Percentiles rank a stretch among this genome's conserved stretches.
phyloP scores from a whole-genome alignment of 2,888 invertebrate species.

The Xiphydria camelus region DNA sequence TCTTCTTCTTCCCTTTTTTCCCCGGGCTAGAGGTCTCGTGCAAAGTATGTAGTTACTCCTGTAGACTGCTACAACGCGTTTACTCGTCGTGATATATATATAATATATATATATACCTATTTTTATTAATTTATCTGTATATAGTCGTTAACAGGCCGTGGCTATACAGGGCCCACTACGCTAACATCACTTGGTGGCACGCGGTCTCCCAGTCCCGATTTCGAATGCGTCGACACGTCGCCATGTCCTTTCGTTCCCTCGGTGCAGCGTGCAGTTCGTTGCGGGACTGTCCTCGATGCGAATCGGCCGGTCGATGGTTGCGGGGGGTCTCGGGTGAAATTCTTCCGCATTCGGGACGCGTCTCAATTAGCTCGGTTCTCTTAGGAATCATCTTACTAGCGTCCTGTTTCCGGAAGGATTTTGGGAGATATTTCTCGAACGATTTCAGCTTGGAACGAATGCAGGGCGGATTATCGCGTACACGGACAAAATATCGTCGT shows the following conservation, averaged over 20 bases:
- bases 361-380: too few relatives aligned
- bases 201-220: constrained; percentile 46
- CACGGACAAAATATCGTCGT: too few relatives aligned
- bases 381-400: too few relatives aligned
- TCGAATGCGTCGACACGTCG: constrained; percentile 12
- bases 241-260: constrained; percentile 14
- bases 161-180: constrained; percentile 56
- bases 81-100: constrained; percentile 42
- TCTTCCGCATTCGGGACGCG: too few relatives aligned
- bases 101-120: constrained; percentile 37
- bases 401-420: too few relatives aligned
- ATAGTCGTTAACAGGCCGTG: constrained; percentile 55
- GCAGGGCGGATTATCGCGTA: too few relatives aligned
- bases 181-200: constrained; percentile 47
- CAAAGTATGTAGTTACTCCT: constrained; percentile 47
- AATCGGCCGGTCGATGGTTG: too few relatives aligned
- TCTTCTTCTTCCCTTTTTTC: not conserved
- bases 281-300: too few relatives aligned
- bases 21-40: constrained; percentile 32
- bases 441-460: too few relatives aligned
- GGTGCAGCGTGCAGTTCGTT: too few relatives aligned
- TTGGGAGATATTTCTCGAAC: too few relatives aligned
- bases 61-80: constrained; percentile 46
- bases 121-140: constrained; percentile 27
- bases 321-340: too few relatives aligned